Evolutionary conservation across 2,797 vertebrate genomes (phyloP).

Genomic region (Anguilla marmorata): DNA sequence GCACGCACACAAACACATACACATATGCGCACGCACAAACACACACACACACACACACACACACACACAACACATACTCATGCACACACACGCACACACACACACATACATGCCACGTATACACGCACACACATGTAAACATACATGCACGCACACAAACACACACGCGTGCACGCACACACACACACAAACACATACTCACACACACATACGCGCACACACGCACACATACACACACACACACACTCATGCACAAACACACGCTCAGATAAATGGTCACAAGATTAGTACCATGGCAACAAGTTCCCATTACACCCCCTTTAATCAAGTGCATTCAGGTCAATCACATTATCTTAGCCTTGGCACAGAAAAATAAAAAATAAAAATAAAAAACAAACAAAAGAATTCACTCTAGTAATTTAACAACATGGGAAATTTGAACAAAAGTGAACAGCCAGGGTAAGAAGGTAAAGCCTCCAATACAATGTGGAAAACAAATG

Average conservation of each 20-base stretch:
- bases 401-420: background rate
- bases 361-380: background rate
- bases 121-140: background rate
- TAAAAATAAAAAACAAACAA: background rate
- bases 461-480: background rate
- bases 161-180: background rate
- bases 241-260: background rate
- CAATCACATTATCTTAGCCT: background rate
- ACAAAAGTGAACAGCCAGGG: background rate
- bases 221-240: background rate
- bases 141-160: background rate
- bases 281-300: conserved; percentile 4
- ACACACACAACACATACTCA: background rate
- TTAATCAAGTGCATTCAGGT: background rate
- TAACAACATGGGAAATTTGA: background rate
- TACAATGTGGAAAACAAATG: background rate
- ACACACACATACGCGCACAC: background rate
- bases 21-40: background rate
- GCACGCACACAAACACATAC: background rate
- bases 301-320: conserved; percentile 11
- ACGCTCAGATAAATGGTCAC: background rate
- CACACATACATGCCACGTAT: background rate
- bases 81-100: background rate
- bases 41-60: background rate
- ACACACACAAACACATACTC: background rate